Percentiles rank a stretch among this genome's conserved stretches.
Conservation (phyloP, 2,797 vertebrate species). For the Phataginus tetradactyla region DNA sequence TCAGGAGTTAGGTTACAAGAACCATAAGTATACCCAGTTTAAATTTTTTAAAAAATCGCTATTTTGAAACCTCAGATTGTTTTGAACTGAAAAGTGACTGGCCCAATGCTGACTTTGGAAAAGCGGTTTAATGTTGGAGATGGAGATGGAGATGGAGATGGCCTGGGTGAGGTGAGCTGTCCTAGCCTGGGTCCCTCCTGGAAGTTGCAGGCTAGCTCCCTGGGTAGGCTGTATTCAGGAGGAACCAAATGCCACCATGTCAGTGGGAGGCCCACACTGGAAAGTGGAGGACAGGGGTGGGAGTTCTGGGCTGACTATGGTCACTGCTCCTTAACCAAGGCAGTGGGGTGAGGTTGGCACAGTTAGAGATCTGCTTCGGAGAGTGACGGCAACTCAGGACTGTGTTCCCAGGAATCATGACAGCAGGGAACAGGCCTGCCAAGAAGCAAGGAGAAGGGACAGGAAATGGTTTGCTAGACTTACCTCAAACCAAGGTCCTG, state of each 20-base stretch:
- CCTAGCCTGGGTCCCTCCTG: not conserved
- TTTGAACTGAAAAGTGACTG: not conserved
- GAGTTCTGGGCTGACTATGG: not conserved
- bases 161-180: not conserved
- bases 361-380: not conserved
- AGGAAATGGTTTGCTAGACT: not conserved
- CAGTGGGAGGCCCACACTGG: not conserved
- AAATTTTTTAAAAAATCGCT: not conserved
- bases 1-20: not conserved
- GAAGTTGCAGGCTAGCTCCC: not conserved
- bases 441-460: not conserved
- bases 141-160: not conserved
- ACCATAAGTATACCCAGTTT: not conserved
- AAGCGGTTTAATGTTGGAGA: not conserved
- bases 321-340: not conserved
- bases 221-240: not conserved
- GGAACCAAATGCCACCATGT: not conserved
- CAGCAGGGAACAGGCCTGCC: not conserved
- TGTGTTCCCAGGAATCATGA: fast-evolving
- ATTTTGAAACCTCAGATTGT: conserved; percentile 43
- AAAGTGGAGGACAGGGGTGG: not conserved
- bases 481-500: not conserved
- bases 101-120: not conserved
- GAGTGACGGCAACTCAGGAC: not conserved
- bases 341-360: not conserved